These are phyloP conservation scores for Hirtodrosophila alboralis DNA, from an alignment of 2,888 invertebrate genomes.

Conservation along the genomic window DNA sequence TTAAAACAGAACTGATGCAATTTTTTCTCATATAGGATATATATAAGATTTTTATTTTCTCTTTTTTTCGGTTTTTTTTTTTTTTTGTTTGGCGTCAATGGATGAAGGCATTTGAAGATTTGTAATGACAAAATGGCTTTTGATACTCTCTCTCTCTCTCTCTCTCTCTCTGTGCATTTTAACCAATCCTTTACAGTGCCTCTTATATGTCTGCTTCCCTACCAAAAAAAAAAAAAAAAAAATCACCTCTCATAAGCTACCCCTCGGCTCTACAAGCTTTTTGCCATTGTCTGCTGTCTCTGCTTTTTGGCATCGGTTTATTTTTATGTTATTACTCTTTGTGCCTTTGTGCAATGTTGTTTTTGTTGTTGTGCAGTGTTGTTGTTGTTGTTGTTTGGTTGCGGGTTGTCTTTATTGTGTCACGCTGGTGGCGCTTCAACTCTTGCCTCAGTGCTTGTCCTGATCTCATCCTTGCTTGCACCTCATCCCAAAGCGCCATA, in stretches of 20 bases:
- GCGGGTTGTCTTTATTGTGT: conserved; percentile 69
- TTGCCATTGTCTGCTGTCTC: conserved; percentile 23
- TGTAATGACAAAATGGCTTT: conserved; percentile 73
- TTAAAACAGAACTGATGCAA: too few relatives aligned
- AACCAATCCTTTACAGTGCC: background rate
- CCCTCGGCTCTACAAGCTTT: background rate
- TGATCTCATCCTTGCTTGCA: conserved; percentile 23
- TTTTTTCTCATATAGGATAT: too few relatives aligned
- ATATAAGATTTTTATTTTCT: too few relatives aligned
- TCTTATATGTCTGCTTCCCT: too few relatives aligned
- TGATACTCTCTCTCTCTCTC: conserved; percentile 30
- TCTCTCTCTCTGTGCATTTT: conserved; percentile 10
- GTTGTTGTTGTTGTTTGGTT: conserved; percentile 24
- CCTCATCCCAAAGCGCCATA: conserved; percentile 60
- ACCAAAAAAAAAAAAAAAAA: too few relatives aligned
- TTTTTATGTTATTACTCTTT: conserved; percentile 76
- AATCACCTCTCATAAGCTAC: background rate
- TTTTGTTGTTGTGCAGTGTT: conserved; percentile 21
- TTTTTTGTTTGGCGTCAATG: too few relatives aligned
- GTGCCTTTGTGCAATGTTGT: conserved; percentile 49
- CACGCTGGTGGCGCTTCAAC: conserved; percentile 64
- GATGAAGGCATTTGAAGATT: conserved; percentile 55
- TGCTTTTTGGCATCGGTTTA: conserved; percentile 54
- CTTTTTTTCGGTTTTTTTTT: too few relatives aligned
- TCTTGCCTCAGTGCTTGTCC: conserved; percentile 44